A percentile compares a stretch with the other conserved stretches of the same genome.
Conservation (phyloP, 2,797 vertebrate genomes). For the Knipowitschia caucasica region DNA sequence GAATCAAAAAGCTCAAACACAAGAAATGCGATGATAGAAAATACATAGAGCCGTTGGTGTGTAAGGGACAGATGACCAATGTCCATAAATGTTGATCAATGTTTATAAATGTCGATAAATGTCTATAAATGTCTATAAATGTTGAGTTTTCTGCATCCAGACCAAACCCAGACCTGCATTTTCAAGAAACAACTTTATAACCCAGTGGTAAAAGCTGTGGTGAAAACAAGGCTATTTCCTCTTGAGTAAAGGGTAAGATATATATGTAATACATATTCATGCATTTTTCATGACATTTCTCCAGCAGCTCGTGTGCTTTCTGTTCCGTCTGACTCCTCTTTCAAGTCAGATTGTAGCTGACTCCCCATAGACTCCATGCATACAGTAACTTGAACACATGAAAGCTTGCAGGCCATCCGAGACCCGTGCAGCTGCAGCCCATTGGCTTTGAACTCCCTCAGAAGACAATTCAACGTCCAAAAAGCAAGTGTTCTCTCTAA, state of each 20-base stretch:
- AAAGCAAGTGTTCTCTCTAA: conserved; percentile 66
- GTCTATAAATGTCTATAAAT: too few species aligned
- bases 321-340: background rate
- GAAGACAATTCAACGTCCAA: conserved; percentile 72
- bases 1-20: too few species aligned
- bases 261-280: background rate
- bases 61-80: too few species aligned
- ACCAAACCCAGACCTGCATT: too few species aligned
- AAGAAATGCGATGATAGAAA: too few species aligned
- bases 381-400: conserved; percentile 33
- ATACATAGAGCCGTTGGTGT: too few species aligned
- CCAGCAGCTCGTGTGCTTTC: background rate
- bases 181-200: too few species aligned
- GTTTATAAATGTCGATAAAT: too few species aligned
- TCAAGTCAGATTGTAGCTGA: background rate
- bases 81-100: too few species aligned
- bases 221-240: background rate
- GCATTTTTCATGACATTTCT: background rate
- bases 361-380: background rate
- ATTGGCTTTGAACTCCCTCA: conserved; percentile 68
- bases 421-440: conserved; percentile 50
- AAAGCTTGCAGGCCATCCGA: conserved; percentile 23
- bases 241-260: background rate
- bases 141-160: too few species aligned
- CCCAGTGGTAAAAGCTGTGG: too few species aligned